phyloP scores from a whole-genome alignment of 2,797 vertebrate species.

The Leptoclinus maculatus region DNA sequence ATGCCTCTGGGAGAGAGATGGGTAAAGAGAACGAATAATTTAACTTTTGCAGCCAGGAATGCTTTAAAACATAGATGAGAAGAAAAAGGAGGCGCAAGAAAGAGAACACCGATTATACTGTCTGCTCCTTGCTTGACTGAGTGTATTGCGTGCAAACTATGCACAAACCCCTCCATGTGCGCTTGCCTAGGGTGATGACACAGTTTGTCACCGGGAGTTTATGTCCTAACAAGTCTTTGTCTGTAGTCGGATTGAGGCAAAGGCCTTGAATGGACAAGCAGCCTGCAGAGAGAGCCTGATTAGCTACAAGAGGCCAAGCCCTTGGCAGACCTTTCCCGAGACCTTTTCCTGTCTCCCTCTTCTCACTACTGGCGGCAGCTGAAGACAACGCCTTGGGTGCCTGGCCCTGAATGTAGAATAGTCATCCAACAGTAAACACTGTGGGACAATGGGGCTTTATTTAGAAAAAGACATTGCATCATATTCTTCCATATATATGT shows the following conservation, averaged over 20 bases:
- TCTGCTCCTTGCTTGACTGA: slow-evolving; percentile 39
- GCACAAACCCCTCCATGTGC: slow-evolving; percentile 3
- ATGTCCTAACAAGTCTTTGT: slow-evolving; percentile 52
- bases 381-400: slow-evolving; percentile 42
- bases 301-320: slow-evolving; percentile 58
- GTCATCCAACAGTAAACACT: slow-evolving; percentile 19
- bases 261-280: slow-evolving; percentile 49
- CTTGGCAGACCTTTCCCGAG: slow-evolving; percentile 56
- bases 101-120: slow-evolving; percentile 4
- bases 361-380: slow-evolving; percentile 39
- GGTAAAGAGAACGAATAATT: slow-evolving; percentile 3
- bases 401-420: slow-evolving; percentile 41
- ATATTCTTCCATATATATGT: slow-evolving; percentile 18
- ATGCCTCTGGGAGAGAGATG: neutral
- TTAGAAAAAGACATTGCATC: slow-evolving; percentile 26
- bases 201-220: slow-evolving; percentile 59
- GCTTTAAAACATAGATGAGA: neutral
- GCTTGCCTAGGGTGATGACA: slow-evolving; percentile 25
- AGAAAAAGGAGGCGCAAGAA: neutral
- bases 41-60: neutral
- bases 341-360: slow-evolving; percentile 53
- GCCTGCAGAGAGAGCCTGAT: slow-evolving; percentile 61
- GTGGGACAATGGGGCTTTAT: neutral
- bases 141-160: slow-evolving; percentile 17
- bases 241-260: slow-evolving; percentile 50